Conservation (phyloP, 2,797 vertebrate genomes). For the Sciurus carolinensis region DNA sequence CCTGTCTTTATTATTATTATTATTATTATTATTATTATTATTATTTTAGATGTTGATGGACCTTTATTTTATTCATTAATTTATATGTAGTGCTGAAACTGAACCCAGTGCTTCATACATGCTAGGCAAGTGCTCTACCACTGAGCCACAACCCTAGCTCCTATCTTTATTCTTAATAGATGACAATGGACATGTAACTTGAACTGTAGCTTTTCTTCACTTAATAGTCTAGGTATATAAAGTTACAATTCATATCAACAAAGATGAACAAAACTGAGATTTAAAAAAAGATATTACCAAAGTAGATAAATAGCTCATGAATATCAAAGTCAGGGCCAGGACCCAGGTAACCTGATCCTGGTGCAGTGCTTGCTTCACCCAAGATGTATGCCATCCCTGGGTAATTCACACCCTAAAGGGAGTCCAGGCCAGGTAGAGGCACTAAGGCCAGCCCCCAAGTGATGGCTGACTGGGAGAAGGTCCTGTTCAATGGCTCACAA, state of each 20-base stretch:
- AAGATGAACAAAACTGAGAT: not conserved
- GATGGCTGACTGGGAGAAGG: not conserved
- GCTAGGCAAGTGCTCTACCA: too few species aligned
- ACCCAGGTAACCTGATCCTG: not conserved
- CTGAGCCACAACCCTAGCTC: too few species aligned
- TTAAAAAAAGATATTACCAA: not conserved
- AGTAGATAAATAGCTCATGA: not conserved
- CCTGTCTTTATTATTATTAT: not conserved
- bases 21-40: not conserved
- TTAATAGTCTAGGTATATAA: not conserved
- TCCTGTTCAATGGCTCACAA: slow-evolving; percentile 19
- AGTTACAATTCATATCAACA: not conserved
- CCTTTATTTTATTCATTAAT: too few species aligned
- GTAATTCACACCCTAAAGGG: too few species aligned
- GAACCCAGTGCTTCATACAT: too few species aligned
- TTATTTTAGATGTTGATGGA: too few species aligned
- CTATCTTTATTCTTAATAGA: not conserved
- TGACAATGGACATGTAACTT: not conserved
- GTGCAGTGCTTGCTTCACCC: not conserved
- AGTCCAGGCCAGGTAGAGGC: not conserved
- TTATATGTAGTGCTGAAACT: too few species aligned
- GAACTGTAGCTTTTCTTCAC: not conserved
- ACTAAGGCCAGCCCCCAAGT: not conserved
- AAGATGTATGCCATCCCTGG: not conserved
- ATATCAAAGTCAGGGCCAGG: not conserved